Conservation (phyloP, 2,113 vertebrate genomes). For the Reinhardtius hippoglossoides region DNA sequence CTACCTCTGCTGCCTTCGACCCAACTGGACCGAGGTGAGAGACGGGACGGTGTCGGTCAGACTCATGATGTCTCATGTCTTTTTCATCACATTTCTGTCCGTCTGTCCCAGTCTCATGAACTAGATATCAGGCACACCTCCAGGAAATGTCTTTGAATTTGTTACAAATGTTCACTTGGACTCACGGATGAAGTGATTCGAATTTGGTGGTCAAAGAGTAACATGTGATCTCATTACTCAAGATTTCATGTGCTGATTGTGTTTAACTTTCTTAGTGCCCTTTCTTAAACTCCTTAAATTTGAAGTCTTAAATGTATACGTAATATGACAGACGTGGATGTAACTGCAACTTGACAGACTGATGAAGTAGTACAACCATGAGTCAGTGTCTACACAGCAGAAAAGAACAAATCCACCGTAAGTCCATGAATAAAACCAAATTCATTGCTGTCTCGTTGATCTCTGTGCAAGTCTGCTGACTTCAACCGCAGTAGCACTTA, state of each 20-base stretch:
- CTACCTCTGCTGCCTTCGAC: constrained; percentile 82
- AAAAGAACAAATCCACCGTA: background rate
- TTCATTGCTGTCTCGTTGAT: background rate
- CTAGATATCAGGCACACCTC: no score
- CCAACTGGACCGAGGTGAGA: constrained; percentile 84
- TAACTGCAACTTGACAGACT: background rate
- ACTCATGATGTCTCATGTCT: no score
- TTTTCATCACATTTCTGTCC: no score
- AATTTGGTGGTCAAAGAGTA: background rate
- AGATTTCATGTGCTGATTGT: background rate
- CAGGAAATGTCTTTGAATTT: no score
- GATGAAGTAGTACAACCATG: background rate
- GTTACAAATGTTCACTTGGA: no score
- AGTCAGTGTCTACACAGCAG: background rate
- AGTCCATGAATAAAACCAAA: background rate
- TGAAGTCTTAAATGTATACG: no score
- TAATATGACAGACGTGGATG: no score
- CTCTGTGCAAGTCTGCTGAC: background rate
- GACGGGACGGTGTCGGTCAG: background rate
- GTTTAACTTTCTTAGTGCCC: background rate
- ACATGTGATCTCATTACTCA: background rate
- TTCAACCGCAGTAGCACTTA: background rate
- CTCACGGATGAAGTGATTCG: background rate
- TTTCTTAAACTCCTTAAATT: background rate
- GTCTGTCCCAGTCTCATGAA: no score